Base-by-base conservation (phyloP, 2,797 vertebrate genomes). In the Galagoides demidoff region DNA sequence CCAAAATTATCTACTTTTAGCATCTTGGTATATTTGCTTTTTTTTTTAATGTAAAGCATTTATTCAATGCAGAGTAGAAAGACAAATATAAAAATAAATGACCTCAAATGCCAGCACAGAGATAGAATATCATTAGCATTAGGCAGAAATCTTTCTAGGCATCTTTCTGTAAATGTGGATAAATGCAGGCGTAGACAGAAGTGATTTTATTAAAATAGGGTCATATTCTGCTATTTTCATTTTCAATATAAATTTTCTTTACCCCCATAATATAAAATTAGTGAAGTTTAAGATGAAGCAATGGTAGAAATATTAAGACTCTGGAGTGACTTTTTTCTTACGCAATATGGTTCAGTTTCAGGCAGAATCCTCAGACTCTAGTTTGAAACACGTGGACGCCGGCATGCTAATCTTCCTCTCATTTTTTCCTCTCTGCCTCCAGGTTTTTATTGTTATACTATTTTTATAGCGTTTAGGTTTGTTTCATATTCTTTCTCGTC, bases 1-100 rank as follows among this genome's bases (percentile, higher is more conserved):
- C n/a, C 27, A 16, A 84, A 73, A 81, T 74, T 34, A 85, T 77
- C 52, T 89, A 37, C 64, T 79, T 95, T 73, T 59, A 93, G 70
- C 27, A 64, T 83, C 37, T 25, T 59, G 70, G n/a, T 49, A 88
- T 79, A 63, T 79, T 89, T 86, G 17, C 3, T n/a, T 45, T 71
- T 31, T 85, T 76, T 71, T 43, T 71, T 23, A 22, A 39, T 61
- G 73, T 63, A 88, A 61, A 95, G 78, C 70, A 88, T 25, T 79
- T 89, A 59, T 27, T 37, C 83, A 57, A 74, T 22, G 23, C 34
- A 81, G 74, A 94, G 31, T 52, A 73, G 64, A 91, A 94, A 93
- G 19, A 73, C 37, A 55, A 61, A 85, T 29, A 37, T 23, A 83
- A 91, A 84, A 82, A 64, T 66, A 77, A 63, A 77, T 59, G n/a